Percentiles rank a stretch among this genome's conserved stretches.
These are phyloP conservation scores for Junonia oenone DNA, from an alignment of 2,888 invertebrate species.

Conservation along the genomic window DNA sequence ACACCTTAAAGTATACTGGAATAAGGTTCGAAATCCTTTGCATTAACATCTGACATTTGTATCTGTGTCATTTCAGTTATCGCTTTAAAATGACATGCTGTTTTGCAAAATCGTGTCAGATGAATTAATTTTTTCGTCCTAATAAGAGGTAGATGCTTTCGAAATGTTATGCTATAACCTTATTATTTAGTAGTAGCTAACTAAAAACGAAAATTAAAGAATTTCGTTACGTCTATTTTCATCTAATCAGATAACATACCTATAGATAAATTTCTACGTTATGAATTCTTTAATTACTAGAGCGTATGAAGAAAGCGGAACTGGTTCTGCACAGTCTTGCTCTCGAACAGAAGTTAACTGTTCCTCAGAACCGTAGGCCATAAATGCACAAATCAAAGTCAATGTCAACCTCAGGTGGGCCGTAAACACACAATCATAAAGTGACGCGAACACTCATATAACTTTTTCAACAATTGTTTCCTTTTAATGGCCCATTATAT, in stretches of 20 bases:
- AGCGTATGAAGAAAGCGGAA: not conserved
- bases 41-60: conserved; percentile 10
- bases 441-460: conserved; percentile 75
- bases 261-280: not conserved
- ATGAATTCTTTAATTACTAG: not conserved
- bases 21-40: conserved; percentile 46
- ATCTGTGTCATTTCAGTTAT: conserved; percentile 19
- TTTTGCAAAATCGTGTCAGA: conserved; percentile 13
- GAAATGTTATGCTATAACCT: too few relatives aligned
- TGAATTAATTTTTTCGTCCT: conserved; percentile 2
- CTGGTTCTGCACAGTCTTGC: not conserved
- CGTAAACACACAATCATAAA: conserved; percentile 78
- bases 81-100: conserved; percentile 21
- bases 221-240: not conserved
- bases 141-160: too few relatives aligned
- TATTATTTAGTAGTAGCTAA: not conserved
- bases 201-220: not conserved
- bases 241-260: not conserved
- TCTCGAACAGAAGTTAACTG: conserved; percentile 11
- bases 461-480: conserved; percentile 80
- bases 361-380: conserved; percentile 42
- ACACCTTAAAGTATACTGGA: conserved; percentile 24
- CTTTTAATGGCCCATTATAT: conserved; percentile 78
- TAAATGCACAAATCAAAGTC: conserved; percentile 77
- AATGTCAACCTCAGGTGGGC: conserved; percentile 76